These are phyloP conservation scores for Lepisosteus osseus DNA, from an alignment of 2,113 vertebrate genomes.

Conservation along the genomic window DNA sequence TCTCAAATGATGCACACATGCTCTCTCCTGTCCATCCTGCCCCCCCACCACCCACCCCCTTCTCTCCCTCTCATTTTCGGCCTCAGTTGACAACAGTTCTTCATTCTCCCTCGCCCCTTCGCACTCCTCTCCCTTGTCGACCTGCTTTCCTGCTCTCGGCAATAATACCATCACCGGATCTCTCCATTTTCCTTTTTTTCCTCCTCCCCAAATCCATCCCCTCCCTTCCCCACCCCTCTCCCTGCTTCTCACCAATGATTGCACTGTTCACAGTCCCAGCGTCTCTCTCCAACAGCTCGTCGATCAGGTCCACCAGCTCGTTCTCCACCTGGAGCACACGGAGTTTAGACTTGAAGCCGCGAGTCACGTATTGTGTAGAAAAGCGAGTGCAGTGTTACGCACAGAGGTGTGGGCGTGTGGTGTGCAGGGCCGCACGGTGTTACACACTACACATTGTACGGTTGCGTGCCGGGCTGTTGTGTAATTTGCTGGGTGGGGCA, in stretches of 20 bases:
- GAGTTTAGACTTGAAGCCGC: background rate
- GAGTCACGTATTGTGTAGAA: background rate
- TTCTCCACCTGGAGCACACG: slow-evolving; percentile 78
- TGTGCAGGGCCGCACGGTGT: background rate
- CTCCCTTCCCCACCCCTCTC: too few relatives aligned
- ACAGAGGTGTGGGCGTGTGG: background rate
- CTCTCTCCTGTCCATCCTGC: too few relatives aligned
- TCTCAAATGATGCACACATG: too few relatives aligned
- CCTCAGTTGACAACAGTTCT: too few relatives aligned
- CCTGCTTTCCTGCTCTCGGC: too few relatives aligned
- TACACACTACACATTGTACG: background rate
- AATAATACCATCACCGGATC: too few relatives aligned
- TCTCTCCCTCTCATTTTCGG: too few relatives aligned
- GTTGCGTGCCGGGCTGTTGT: background rate
- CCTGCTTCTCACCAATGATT: slow-evolving; percentile 76
- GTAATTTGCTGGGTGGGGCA: background rate
- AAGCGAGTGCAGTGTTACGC: slow-evolving; percentile 11
- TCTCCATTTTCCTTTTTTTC: too few relatives aligned
- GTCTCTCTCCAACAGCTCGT: slow-evolving; percentile 87
- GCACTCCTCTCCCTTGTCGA: too few relatives aligned
- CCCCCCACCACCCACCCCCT: too few relatives aligned
- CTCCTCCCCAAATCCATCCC: background rate
- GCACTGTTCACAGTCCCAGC: slow-evolving; percentile 81
- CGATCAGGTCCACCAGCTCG: slow-evolving; percentile 90
- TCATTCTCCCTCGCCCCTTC: too few relatives aligned